Evolutionary conservation across 1,140 invertebrate species (phyloP), one percentile per base, ranked within the genome.

Genomic region (Eulimnadia texana): DNA sequence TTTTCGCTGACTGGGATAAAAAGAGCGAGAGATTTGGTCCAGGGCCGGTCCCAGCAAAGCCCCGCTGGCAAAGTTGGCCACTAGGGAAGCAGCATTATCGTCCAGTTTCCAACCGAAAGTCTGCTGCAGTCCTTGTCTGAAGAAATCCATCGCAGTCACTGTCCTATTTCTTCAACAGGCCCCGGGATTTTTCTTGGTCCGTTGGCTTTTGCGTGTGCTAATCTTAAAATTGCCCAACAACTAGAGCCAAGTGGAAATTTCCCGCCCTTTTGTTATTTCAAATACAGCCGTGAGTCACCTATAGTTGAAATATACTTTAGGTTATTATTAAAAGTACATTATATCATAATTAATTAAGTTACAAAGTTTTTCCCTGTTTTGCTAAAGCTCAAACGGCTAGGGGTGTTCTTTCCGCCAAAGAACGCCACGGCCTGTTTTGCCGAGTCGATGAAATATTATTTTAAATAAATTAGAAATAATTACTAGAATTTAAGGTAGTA

Each of bases 11-110:
- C 25, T 33, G 23, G 54, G 54, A 19, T 24, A 56, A 22, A 19
- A 27, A 16, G 55, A 19, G 13, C 55, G 55, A 2, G 55, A 57
- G 19, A 57, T 57, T 33, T 57, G 55, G 55, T 57, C 55, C 13
- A 57, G 55, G 28, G 25, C 55, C 55, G 33, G 27, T 16, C 55
- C 55, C 11, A 57, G 25, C 6, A 42, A 16, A 13, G 27, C 55
- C 22, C 55, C 55, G 22, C 55, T 57, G 55, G 55, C 55, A 33
- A 57, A 57, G 29, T 57, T 57, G 1, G 55, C 24, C 9, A 57
- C 55, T n/a, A 57, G 10, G 22, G 27, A 29, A 19, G 28, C 25
- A 27, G 55, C 22, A 33, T 11, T 20, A 20, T 57, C 28, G 33
- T 57, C 55, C 33, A 9, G 33, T 28, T 33, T 57, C n/a, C 27